Evolutionary conservation across 1,140 invertebrate genomes (phyloP).

Genomic region (Phocides pigmalion): DNA sequence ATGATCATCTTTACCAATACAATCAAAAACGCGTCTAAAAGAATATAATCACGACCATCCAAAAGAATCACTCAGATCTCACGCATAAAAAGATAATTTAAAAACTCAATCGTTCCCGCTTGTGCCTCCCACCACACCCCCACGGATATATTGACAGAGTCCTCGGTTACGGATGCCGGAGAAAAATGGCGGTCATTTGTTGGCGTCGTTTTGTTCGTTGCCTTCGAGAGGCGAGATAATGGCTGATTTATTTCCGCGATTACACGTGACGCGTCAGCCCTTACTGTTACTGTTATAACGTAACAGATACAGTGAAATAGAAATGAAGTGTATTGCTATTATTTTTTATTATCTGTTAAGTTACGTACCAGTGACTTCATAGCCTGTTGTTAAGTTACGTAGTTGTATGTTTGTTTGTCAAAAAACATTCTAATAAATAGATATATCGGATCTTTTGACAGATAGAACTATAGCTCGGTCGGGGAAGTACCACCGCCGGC

Average conservation of each 20-base stretch:
- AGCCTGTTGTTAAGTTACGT: no score
- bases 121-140: slow-evolving; percentile 29
- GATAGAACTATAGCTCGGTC: no score
- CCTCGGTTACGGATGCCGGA: slow-evolving; percentile 74
- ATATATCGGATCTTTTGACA: no score
- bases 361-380: no score
- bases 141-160: slow-evolving; percentile 80
- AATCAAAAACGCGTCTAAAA: no score
- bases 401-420: no score
- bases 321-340: background rate
- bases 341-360: no score
- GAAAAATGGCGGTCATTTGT: slow-evolving; percentile 82
- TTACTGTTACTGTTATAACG: slow-evolving; percentile 15
- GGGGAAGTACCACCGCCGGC: no score
- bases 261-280: slow-evolving; percentile 59
- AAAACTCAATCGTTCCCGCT: slow-evolving; percentile 48
- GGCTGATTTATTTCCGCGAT: slow-evolving; percentile 78
- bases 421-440: no score
- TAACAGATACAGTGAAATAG: background rate
- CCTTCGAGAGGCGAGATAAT: slow-evolving; percentile 79
- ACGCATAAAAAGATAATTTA: background rate
- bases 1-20: no score
- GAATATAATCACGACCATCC: no score
- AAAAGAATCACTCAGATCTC: no score
- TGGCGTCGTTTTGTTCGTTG: slow-evolving; percentile 80